A percentile compares a stretch with the other conserved stretches of the same genome.
Conservation (phyloP, 2,797 vertebrate species). For the Cyprinodon diabolis region DNA sequence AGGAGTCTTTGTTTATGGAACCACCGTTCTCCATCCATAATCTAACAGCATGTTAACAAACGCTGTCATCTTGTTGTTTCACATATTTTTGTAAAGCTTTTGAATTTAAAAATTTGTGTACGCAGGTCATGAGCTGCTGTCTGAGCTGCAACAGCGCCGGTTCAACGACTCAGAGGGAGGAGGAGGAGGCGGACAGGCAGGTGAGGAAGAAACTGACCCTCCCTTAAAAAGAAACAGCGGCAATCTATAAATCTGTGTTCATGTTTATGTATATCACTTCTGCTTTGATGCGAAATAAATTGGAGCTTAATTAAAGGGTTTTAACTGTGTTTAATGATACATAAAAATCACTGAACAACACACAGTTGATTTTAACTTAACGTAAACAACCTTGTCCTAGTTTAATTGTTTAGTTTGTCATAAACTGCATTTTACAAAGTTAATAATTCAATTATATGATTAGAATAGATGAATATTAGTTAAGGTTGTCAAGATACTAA, state of each 20-base stretch:
- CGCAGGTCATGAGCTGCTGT: conserved; percentile 93
- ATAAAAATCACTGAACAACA: background rate
- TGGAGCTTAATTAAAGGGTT: background rate
- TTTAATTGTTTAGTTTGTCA: background rate
- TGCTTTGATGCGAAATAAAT: background rate
- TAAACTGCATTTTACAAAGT: background rate
- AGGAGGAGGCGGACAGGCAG: conserved; percentile 69
- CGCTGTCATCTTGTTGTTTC: conserved; percentile 41
- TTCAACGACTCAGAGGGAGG: conserved; percentile 92
- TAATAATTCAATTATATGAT: background rate
- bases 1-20: conserved; percentile 56
- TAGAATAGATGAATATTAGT: background rate
- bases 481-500: background rate
- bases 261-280: conserved; percentile 1
- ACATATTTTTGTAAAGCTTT: conserved; percentile 26
- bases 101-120: conserved; percentile 3
- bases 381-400: background rate
- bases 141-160: conserved; percentile 94
- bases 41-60: conserved; percentile 45
- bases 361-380: background rate
- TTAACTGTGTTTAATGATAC: background rate
- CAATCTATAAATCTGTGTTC: background rate
- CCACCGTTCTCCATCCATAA: conserved; percentile 56
- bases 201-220: conserved; percentile 55
- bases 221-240: background rate